Base-by-base conservation (phyloP, 2,113 vertebrate species). In the Mandrillus leucophaeus region DNA sequence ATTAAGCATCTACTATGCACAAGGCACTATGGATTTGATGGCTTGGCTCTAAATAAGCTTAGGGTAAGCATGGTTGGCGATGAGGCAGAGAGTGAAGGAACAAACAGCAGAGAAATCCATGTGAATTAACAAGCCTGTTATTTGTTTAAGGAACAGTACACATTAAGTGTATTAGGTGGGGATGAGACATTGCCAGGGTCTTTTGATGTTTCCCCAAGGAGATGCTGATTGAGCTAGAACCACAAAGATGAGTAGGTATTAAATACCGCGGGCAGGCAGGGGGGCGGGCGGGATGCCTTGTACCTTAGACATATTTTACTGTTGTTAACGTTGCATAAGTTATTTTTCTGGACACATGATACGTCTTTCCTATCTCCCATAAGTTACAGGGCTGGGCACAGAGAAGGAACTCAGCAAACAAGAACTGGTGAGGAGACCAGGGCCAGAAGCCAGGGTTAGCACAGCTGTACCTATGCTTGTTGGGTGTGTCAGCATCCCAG, bases 231-330 rank as follows among this genome's bases (percentile, higher is more conserved):
- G 27, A 30, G 27, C 50, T 25, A 38, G 43, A 10, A 14, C 13
- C 55, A 35, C 32, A 14, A 17, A 55, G 45, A 9, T 68, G 14
- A 2, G 1, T 2, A 10, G 40, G 7, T 5, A 6, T 73, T 38
- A 2, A 32, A 27, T 0, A 1, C 22, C 3, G 10, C 52, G 7
- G 5, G 6, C 2, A 23, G 13, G 59, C 18, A 10, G 22, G 4
- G 1, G 4, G 2, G 6, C 27, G 5, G 4, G 3, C 12, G 32
- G 35, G 10, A 50, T 2, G 13, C 0, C 0, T 25, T 45, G 3
- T 35, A 6, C 9, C 11, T 4, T 8, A 13, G 25, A 9, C 43
- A 68, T 43, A 55, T 4, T 2, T 32, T 8, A 70, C 13, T 35
- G 6, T 22, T 40, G 7, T 23, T 16, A 16, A 5, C 8, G 3